A percentile compares a stretch with the other conserved stretches of the same genome.
phyloP scores from a whole-genome alignment of 1,140 invertebrate genomes.

The Cyphomyrmex costatus region DNA sequence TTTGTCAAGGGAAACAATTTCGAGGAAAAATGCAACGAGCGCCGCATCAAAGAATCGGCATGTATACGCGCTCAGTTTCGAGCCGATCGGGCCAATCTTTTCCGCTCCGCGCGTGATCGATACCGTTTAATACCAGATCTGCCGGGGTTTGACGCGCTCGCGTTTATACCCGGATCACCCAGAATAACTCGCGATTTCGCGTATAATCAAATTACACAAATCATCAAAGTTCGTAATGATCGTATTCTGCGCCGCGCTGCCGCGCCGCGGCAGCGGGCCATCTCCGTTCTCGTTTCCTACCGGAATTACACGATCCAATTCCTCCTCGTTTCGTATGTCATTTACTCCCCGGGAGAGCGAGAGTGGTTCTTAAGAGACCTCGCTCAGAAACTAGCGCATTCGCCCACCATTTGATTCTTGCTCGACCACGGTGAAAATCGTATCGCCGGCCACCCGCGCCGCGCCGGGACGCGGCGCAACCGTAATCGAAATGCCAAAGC shows the following conservation, averaged over 20 bases:
- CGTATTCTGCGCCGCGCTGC: background rate
- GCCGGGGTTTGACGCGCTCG: background rate
- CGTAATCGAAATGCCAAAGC: slow-evolving; percentile 26
- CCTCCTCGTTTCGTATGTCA: slow-evolving; percentile 28
- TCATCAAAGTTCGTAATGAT: slow-evolving; percentile 34
- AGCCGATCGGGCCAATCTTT: background rate
- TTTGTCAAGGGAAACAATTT: slow-evolving; percentile 34
- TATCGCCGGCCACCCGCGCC: background rate
- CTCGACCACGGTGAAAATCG: slow-evolving; percentile 18
- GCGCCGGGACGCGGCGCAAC: background rate
- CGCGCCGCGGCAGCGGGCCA: background rate
- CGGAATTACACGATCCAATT: slow-evolving; percentile 61
- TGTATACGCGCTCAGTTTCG: background rate
- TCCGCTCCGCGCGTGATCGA: slow-evolving; percentile 31
- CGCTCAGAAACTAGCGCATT: slow-evolving; percentile 2
- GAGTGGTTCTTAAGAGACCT: slow-evolving; percentile 8
- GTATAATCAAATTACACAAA: slow-evolving; percentile 26
- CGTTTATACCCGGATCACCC: background rate
- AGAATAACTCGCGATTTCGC: slow-evolving; percentile 18
- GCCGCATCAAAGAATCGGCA: slow-evolving; percentile 26
- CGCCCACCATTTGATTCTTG: background rate
- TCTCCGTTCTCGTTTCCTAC: slow-evolving; percentile 50
- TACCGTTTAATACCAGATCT: background rate
- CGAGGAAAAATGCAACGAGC: slow-evolving; percentile 19
- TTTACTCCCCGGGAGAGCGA: slow-evolving; percentile 32